Evolutionary conservation across 2,888 invertebrate genomes (phyloP).

Genomic region (Megamerina dolium): DNA sequence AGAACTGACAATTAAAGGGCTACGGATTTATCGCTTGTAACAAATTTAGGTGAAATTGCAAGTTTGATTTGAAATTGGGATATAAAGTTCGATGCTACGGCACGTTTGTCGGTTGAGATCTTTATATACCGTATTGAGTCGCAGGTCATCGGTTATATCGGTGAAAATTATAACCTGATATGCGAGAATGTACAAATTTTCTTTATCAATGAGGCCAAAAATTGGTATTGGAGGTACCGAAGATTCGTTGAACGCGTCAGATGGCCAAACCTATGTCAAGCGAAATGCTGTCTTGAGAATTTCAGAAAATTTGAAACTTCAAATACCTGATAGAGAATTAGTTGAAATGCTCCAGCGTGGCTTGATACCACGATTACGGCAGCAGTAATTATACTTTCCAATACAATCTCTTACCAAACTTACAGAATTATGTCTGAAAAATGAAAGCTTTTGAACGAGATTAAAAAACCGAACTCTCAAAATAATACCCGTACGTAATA

Average conservation of each 20-base stretch:
- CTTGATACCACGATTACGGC: slow-evolving; percentile 2
- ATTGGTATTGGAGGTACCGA: too few relatives aligned
- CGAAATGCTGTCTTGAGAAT: too few relatives aligned
- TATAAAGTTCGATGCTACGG: neutral
- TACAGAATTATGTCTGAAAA: slow-evolving; percentile 3
- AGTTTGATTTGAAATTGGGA: too few relatives aligned
- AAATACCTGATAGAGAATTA: slow-evolving; percentile 1
- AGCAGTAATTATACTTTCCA: slow-evolving; percentile 5
- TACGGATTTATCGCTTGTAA: too few relatives aligned
- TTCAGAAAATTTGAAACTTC: neutral
- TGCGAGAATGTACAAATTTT: neutral
- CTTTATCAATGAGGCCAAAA: slow-evolving; percentile 3
- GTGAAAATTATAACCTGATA: neutral
- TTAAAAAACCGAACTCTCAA: neutral
- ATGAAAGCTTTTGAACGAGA: slow-evolving; percentile 4
- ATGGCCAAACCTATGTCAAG: slow-evolving; percentile 9
- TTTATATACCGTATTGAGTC: neutral
- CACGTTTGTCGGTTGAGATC: neutral
- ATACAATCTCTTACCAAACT: slow-evolving; percentile 4
- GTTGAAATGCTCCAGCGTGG: slow-evolving; percentile 6
- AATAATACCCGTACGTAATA: too few relatives aligned
- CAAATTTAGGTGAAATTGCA: too few relatives aligned
- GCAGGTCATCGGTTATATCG: neutral
- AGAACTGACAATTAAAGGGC: too few relatives aligned
- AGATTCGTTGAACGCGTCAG: neutral